Evolutionary conservation across 2,888 invertebrate genomes (phyloP), one percentile per base, ranked within the genome.

Genomic region (Drosophila planitibia): DNA sequence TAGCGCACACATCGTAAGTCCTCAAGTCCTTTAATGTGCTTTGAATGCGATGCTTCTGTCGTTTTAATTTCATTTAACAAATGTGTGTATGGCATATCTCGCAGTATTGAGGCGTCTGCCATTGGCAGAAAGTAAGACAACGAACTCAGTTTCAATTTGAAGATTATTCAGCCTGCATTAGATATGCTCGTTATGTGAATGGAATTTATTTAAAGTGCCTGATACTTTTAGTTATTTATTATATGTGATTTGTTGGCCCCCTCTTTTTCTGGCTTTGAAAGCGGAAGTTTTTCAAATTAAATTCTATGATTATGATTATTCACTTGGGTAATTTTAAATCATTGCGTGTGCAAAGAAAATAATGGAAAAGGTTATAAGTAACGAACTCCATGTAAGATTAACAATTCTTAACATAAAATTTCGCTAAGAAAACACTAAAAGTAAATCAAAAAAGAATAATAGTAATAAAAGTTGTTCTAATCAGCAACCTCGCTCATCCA

Each of bases 61-160:
- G 76, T 76, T 82, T 86, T 87, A 89, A 89, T 89, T 84, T 76
- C 79, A 71, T 70, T 83, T 54, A 32, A 76, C 39, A 66, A 81
- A 81, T 77, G 58, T 58, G 53, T 77, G 44, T 33, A 32, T 60
- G 65, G 61, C 63, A 69, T 10, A 51, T 16, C 19, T 73, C 14
- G 22, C 41, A 63, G 60, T 60, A 72, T 59, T 57, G 51, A 32
- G 32, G 47, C 30, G 28, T n/a, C 78, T 79, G 79, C 53, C 79
- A 78, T 62, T 74, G 74, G 49, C 82, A 74, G 19, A 5, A 6
- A 4, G 55, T 79, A 79, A 80, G 72, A 68, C 67, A 76, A 76
- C 67, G 37, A 60, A 72, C 62, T 71, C 52, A 58, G 76, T 51
- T 63, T 59, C 66, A 59, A 70, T 60, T 80, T 49, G 39, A 58